A percentile compares a stretch with the other conserved stretches of the same genome.
Evolutionary conservation across 2,797 vertebrate species (phyloP).

Genomic region (Falco berigora): DNA sequence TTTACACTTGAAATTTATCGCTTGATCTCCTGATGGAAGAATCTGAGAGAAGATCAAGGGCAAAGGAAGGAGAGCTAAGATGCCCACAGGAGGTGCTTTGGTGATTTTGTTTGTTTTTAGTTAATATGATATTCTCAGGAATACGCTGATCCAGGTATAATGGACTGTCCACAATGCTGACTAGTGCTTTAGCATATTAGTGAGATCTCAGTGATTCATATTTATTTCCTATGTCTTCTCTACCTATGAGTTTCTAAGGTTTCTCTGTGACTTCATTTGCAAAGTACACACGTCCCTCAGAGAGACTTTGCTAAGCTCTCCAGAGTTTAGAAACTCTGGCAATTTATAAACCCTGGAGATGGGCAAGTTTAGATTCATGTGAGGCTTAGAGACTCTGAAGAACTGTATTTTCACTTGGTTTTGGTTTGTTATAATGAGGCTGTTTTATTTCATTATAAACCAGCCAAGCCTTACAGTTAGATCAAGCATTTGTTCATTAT

Average conservation of each 20-base stretch:
- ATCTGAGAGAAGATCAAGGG: not conserved
- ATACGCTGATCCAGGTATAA: not conserved
- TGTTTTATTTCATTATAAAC: not conserved
- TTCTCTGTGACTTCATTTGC: not conserved
- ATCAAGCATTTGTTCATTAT: not conserved
- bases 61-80: slow-evolving; percentile 6
- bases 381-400: not conserved
- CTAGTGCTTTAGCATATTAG: not conserved
- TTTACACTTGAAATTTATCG: not conserved
- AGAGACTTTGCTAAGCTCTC: not conserved
- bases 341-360: not conserved
- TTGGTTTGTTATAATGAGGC: not conserved
- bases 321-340: not conserved
- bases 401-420: not conserved
- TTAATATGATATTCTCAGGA: not conserved
- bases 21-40: not conserved
- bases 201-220: not conserved
- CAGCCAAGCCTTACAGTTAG: not conserved
- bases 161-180: not conserved
- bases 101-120: slow-evolving; percentile 6
- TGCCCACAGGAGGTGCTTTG: not conserved
- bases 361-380: not conserved
- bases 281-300: not conserved
- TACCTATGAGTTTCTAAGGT: not conserved
- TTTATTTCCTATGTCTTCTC: not conserved